A percentile compares a stretch with the other conserved stretches of the same genome.
These are phyloP conservation scores for Potamilus streckersoni DNA, from an alignment of 1,140 invertebrate genomes.

Conservation along the genomic window DNA sequence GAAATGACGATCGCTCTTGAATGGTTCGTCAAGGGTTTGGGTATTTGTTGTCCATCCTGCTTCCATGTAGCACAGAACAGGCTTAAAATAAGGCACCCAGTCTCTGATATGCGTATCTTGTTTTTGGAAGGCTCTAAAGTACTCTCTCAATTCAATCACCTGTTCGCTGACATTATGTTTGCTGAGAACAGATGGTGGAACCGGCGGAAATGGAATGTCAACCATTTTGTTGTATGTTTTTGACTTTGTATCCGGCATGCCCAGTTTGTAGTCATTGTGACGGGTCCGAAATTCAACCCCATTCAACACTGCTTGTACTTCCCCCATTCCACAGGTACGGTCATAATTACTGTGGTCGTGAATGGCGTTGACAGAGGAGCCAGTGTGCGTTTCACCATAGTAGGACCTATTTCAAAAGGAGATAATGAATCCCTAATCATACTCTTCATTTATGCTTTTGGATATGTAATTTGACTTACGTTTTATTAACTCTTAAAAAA, in stretches of 20 bases:
- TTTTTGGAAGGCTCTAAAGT: slow-evolving; percentile 54
- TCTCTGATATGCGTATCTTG: slow-evolving; percentile 39
- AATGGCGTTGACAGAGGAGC: slow-evolving; percentile 22
- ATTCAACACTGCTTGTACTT: slow-evolving; percentile 52
- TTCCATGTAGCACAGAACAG: slow-evolving; percentile 59
- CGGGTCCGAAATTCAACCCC: slow-evolving; percentile 60
- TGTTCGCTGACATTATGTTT: slow-evolving; percentile 48
- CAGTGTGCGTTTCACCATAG: slow-evolving; percentile 13
- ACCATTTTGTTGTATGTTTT: slow-evolving; percentile 39
- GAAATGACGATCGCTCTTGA: slow-evolving; percentile 42
- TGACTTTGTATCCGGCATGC: slow-evolving; percentile 38
- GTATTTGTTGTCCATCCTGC: slow-evolving; percentile 54
- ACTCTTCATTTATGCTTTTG: no score
- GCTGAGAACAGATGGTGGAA: slow-evolving; percentile 48
- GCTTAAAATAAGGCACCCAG: slow-evolving; percentile 57
- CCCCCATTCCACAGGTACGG: slow-evolving; percentile 54
- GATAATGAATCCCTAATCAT: no score
- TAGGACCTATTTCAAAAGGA: slow-evolving; percentile 15
- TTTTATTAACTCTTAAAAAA: no score
- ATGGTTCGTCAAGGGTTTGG: slow-evolving; percentile 43
- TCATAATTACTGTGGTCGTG: slow-evolving; percentile 54
- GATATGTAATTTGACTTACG: no score
- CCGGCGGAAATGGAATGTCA: slow-evolving; percentile 52
- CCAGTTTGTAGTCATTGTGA: slow-evolving; percentile 60
- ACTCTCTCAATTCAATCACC: slow-evolving; percentile 54